Percentiles rank a stretch among this genome's conserved stretches.
Evolutionary conservation across 2,797 vertebrate species (phyloP).

Genomic region (Ceryle rudis): DNA sequence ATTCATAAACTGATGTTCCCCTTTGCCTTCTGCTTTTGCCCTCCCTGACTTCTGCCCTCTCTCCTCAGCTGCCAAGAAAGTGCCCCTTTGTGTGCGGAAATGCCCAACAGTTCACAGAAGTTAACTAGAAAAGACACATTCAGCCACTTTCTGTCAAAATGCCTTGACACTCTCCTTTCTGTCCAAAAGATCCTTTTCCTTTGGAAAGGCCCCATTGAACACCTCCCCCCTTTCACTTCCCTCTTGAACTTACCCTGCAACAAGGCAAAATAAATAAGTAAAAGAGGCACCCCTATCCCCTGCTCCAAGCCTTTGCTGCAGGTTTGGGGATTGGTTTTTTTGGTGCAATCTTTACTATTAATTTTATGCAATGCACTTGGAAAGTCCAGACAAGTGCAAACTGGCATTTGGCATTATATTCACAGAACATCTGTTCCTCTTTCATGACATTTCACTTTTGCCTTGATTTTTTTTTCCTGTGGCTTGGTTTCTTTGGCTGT

Average conservation of each 20-base stretch:
- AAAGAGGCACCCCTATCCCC: neutral
- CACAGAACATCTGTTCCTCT: neutral
- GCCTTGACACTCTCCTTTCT: conserved; percentile 54
- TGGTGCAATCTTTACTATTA: neutral
- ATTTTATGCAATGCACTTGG: neutral
- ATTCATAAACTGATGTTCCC: conserved; percentile 75
- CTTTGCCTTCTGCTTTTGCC: conserved; percentile 69
- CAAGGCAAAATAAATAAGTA: conserved; percentile 57
- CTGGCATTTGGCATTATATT: neutral
- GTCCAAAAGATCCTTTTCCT: conserved; percentile 39
- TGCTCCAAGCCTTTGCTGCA: neutral
- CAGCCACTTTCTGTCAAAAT: conserved; percentile 64
- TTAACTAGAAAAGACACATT: conserved; percentile 74
- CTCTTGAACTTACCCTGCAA: conserved; percentile 46
- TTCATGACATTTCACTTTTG: neutral
- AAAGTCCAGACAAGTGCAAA: neutral
- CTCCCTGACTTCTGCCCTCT: conserved; percentile 74
- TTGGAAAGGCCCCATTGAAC: conserved; percentile 31
- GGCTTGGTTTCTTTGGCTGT: neutral
- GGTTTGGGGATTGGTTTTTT: neutral
- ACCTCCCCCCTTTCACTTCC: conserved; percentile 22
- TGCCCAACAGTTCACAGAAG: conserved; percentile 65
- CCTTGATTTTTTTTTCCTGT: fast-evolving
- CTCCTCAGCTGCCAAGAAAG: conserved; percentile 69
- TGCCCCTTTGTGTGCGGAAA: conserved; percentile 70